Base-by-base conservation (phyloP, 2,888 invertebrate genomes). In the Lithophane semibrunnea region DNA sequence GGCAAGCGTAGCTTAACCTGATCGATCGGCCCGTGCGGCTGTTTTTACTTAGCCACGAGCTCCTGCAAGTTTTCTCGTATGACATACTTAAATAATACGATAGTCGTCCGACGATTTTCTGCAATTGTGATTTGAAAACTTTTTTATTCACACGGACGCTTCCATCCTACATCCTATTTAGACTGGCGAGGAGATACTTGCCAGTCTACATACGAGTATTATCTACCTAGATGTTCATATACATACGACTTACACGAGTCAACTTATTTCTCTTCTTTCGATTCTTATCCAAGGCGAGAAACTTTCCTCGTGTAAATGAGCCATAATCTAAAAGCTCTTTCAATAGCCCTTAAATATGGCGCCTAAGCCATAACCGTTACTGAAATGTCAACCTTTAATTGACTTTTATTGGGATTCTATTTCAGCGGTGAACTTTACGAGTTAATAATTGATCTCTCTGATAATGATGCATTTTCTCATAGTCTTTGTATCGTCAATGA, bases 381-480 rank as follows among this genome's bases (percentile, higher is more conserved):
- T 65, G 3, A 79, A 82, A 82, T 82, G 65, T 76, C 65, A 79
- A 13, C 3, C 10, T 44, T 16, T 65, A 82, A 78, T 82, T 78
- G 52, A 52, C 58, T 76, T 82, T 82, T 21, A 78, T 82, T 76
- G 37, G 12, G 37, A 13, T 60, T 82, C 16, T 82, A 82, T 60
- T 82, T 78, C 52, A 82, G 24, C 3, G 13, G 5, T 78, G 78
- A 82, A 52, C 77, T 79, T 78, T 82, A 47, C 4, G 0, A 18
- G 58, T 10, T 21, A 82, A 65, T 78, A 78, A 82, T 82, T 52
- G 78, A 13, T 16, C 7, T 10, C 52, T 52, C 7, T 58, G 7
- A 65, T 83, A 78, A 66, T 71, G 52, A 64, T 52, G 47, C 79
- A 47, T 84, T 80, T 71, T 70, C 71, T 66, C 71, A 83, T 10